Conservation (phyloP, 2,888 invertebrate species). For the Perdita meconis region DNA sequence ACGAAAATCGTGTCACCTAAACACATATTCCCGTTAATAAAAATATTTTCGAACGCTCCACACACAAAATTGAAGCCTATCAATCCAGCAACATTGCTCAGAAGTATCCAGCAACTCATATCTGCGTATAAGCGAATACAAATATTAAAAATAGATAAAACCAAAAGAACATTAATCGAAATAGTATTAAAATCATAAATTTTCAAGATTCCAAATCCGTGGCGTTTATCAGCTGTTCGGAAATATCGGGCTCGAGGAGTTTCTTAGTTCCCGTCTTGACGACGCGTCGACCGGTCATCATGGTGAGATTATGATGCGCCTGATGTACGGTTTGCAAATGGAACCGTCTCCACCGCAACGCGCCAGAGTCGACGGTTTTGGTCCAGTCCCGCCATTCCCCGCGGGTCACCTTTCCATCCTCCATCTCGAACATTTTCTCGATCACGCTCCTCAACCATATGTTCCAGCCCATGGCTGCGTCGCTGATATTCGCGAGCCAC, state of each 20-base stretch:
- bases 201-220: conserved; percentile 36
- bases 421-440: conserved; percentile 66
- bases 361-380: conserved; percentile 68
- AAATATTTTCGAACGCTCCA: no score
- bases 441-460: conserved; percentile 72
- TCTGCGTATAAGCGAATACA: no score
- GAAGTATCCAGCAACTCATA: no score
- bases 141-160: no score
- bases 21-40: no score
- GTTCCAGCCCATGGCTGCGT: conserved; percentile 73
- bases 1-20: no score
- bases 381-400: conserved; percentile 73
- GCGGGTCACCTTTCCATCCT: conserved; percentile 61
- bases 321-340: conserved; percentile 72
- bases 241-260: neutral
- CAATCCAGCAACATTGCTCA: no score
- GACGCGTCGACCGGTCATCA: conserved; percentile 70
- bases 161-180: no score
- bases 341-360: conserved; percentile 72
- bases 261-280: conserved; percentile 67
- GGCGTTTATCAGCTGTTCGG: conserved; percentile 33
- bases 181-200: no score
- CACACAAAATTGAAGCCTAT: no score
- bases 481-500: conserved; percentile 70
- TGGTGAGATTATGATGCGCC: conserved; percentile 71